Evolutionary conservation across 1,140 invertebrate genomes (phyloP).

Genomic region (Sitophilus oryzae): DNA sequence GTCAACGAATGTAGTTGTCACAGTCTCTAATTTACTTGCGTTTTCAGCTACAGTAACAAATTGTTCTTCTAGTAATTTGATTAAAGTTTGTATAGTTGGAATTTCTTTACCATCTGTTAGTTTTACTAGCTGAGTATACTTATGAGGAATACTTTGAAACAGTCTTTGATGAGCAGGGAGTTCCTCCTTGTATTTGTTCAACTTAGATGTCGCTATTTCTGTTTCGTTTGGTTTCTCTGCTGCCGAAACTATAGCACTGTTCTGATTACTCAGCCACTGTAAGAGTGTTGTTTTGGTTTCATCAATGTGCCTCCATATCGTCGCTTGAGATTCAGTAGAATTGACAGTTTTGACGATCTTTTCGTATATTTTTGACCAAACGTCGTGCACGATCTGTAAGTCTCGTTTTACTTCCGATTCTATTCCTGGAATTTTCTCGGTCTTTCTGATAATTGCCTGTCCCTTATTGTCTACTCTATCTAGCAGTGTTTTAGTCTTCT

Average conservation of each 20-base stretch:
- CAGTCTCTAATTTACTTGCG: constrained; percentile 67
- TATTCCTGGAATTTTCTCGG: constrained; percentile 69
- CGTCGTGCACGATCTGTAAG: constrained; percentile 54
- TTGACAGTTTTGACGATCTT: constrained; percentile 64
- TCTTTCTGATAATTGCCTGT: constrained; percentile 63
- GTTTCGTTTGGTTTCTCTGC: constrained; percentile 71
- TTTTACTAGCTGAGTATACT: constrained; percentile 73
- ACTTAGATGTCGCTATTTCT: constrained; percentile 67
- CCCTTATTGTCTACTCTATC: constrained; percentile 70
- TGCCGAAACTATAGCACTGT: constrained; percentile 65
- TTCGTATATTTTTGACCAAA: constrained; percentile 71
- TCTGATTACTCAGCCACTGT: constrained; percentile 78
- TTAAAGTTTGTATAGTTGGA: constrained; percentile 62
- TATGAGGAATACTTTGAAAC: constrained; percentile 68
- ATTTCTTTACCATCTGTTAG: constrained; percentile 69
- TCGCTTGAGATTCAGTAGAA: constrained; percentile 77
- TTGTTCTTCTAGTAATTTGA: constrained; percentile 66
- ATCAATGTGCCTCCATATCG: constrained; percentile 88
- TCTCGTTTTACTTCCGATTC: constrained; percentile 62
- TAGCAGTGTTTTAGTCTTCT: constrained; percentile 65
- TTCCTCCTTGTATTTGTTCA: constrained; percentile 82
- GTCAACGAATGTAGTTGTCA: constrained; percentile 63
- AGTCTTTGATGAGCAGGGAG: constrained; percentile 69
- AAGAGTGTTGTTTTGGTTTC: constrained; percentile 76
- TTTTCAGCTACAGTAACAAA: constrained; percentile 69